Base-by-base conservation (phyloP, 2,797 vertebrate species). In the Poeciliopsis infans region DNA sequence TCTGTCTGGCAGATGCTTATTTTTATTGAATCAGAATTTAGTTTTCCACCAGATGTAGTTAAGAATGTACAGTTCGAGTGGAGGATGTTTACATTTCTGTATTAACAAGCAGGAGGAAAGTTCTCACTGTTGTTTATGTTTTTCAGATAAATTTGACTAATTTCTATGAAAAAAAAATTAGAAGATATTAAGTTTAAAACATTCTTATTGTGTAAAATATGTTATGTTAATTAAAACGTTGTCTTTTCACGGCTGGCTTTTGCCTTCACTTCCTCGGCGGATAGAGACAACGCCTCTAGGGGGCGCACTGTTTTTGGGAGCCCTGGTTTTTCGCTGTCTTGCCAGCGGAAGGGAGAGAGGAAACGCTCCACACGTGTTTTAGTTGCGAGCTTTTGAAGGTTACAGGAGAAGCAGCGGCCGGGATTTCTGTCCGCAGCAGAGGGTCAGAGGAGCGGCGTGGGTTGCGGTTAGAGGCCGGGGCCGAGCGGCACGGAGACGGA, bases 341-440 rank as follows among this genome's bases (percentile, higher is more conserved):
- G 89, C 83, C 77, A 94, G 2, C 90, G 91, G 93, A 94, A 89
- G 84, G 83, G 6, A 2, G 0, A 7, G 15, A 33, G 47, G 84
- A 87, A 85, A 39, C 80, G 6, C 20, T 2, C 7, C 85, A 74
- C 94, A 94, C 93, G 94, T 94, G 93, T 78, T 85, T 76, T 73
- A 46, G 33, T 59, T 49, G 49, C 78, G 36, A 66, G 79, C 41
- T 72, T 94, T 74, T 94, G 92, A 94, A 95, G 93, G 88, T 94
- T 92, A 94, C 77, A 79, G 87, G 64, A 36, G 57, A 55, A 68
- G 70, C 72, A 66, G 70, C 31, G 16, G 57, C 16, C 31, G 68
- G 68, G 4, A 36, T 75, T 71, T 0, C 12, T 72, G 46, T 83
- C 74, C 28, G 59, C 47, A 7, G 57, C 12, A 69, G 78, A 87